Evolutionary conservation across 2,888 invertebrate species (phyloP).

Genomic region (Eubasilissa splendida): DNA sequence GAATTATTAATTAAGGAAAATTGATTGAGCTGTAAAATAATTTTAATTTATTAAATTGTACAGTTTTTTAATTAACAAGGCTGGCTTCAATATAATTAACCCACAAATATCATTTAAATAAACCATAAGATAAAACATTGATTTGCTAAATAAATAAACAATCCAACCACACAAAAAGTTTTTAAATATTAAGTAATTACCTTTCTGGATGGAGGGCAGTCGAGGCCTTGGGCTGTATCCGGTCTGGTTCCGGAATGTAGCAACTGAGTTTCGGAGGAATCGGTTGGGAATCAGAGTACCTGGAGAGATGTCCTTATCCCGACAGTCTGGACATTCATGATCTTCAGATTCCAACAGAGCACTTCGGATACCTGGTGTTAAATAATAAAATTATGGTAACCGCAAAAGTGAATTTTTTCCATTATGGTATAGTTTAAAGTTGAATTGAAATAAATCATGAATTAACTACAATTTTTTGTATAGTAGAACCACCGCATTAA

Average conservation of each 20-base stretch:
- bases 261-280: constrained; percentile 90
- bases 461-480: constrained; percentile 60
- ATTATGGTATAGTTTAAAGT: too few species aligned
- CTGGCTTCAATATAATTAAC: too few species aligned
- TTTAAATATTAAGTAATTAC: constrained; percentile 23
- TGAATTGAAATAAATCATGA: too few species aligned
- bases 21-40: too few species aligned
- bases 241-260: constrained; percentile 92
- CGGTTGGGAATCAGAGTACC: constrained; percentile 94
- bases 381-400: not conserved
- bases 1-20: too few species aligned
- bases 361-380: constrained; percentile 83
- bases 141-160: not conserved
- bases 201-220: constrained; percentile 38
- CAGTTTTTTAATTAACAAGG: too few species aligned
- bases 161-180: not conserved
- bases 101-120: too few species aligned
- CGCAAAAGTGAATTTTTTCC: too few species aligned
- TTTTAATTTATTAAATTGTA: too few species aligned
- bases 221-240: constrained; percentile 77
- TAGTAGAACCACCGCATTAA: constrained; percentile 62
- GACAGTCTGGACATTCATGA: constrained; percentile 95
- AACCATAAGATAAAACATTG: not conserved
- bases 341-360: constrained; percentile 93
- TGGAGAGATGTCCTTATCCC: constrained; percentile 93